phyloP scores from a whole-genome alignment of 1,140 invertebrate genomes.

The Hylyphantes graminicola region DNA sequence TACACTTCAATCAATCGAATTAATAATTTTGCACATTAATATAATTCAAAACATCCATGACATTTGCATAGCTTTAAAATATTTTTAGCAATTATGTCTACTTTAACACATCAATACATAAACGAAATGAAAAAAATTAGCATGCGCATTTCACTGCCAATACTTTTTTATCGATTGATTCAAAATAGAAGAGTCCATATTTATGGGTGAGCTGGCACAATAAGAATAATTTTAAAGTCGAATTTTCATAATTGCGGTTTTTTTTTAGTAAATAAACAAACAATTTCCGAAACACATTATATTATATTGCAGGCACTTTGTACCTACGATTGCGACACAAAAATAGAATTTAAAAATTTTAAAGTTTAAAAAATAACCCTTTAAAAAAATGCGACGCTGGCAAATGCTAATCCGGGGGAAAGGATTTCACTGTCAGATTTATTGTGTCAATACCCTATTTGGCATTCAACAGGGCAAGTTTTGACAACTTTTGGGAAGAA shows the following conservation, averaged over 20 bases:
- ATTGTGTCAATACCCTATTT: slow-evolving; percentile 59
- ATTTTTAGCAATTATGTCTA: slow-evolving; percentile 26
- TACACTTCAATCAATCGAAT: background rate
- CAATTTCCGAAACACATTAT: background rate
- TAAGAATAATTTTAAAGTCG: slow-evolving; percentile 51
- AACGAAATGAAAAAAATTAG: slow-evolving; percentile 60
- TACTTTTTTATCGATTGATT: slow-evolving; percentile 60
- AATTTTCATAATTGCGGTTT: slow-evolving; percentile 7
- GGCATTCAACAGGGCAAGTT: slow-evolving; percentile 46
- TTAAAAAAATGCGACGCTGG: slow-evolving; percentile 59
- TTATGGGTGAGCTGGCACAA: slow-evolving; percentile 59
- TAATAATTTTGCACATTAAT: background rate
- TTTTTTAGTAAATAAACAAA: background rate
- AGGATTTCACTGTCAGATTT: slow-evolving; percentile 57
- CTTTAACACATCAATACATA: slow-evolving; percentile 33
- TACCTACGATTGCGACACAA: background rate
- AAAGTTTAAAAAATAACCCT: slow-evolving; percentile 39
- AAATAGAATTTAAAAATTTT: background rate
- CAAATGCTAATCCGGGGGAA: slow-evolving; percentile 54
- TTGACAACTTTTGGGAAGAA: slow-evolving; percentile 14
- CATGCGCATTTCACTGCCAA: slow-evolving; percentile 59
- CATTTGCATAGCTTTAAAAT: slow-evolving; percentile 10
- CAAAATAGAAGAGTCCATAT: slow-evolving; percentile 59
- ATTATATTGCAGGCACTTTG: background rate
- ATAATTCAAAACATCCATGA: background rate